Percentiles rank a stretch among this genome's conserved stretches.
Evolutionary conservation across 1,140 invertebrate genomes (phyloP).

Genomic region (Atta cephalotes): DNA sequence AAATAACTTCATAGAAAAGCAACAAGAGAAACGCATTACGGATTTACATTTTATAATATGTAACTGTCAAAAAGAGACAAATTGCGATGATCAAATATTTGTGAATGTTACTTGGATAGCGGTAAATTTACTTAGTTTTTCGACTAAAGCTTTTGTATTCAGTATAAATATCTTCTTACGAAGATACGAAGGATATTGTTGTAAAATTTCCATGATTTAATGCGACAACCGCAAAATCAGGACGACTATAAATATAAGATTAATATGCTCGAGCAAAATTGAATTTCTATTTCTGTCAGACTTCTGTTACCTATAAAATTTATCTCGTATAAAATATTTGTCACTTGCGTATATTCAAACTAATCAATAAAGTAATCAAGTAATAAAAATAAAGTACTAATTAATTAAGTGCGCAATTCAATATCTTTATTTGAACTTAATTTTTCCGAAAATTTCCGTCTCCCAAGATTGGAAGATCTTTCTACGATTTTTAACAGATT

Average conservation of each 20-base stretch:
- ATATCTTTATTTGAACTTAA: not conserved
- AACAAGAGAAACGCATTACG: not conserved
- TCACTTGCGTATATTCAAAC: not conserved
- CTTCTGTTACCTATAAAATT: not conserved
- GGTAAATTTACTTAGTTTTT: constrained; percentile 4
- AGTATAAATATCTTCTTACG: not conserved
- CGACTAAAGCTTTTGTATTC: not conserved
- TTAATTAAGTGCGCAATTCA: not conserved
- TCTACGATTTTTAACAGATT: not conserved
- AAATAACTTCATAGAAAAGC: not conserved
- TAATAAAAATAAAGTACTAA: not conserved
- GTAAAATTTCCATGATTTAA: not conserved
- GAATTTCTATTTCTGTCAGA: not conserved
- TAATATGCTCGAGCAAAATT: not conserved
- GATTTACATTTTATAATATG: not conserved
- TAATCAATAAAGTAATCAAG: too few species aligned
- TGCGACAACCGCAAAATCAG: not conserved
- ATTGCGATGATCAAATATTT: constrained; percentile 24
- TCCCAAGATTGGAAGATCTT: not conserved
- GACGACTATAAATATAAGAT: not conserved
- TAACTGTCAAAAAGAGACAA: not conserved
- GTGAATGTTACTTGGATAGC: not conserved
- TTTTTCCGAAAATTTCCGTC: not conserved
- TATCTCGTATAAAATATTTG: not conserved
- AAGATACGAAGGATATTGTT: not conserved